Evolutionary conservation across 2,797 vertebrate genomes (phyloP), one percentile per base, ranked within the genome.

Genomic region (Lepilemur ruficaudatus): DNA sequence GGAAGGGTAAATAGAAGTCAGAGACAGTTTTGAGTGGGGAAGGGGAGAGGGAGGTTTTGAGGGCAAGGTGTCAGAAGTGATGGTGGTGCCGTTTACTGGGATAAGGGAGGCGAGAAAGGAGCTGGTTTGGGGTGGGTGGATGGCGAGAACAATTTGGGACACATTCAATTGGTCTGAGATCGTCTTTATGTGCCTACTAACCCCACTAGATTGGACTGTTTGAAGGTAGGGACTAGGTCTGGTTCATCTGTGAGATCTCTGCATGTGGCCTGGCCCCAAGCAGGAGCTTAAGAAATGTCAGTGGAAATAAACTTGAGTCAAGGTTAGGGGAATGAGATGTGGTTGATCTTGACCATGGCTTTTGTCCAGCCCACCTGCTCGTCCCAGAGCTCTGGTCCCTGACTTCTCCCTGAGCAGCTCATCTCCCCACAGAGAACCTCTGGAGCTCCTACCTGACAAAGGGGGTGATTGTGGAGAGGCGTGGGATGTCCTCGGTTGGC

Each of bases 391-490:
- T 59, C 83, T 61, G 61, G 23, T 4, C 12, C 25, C 38, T 23
- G 43, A 41, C 17, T 17, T 92, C 30, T 41, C 0, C 1, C 69
- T 95, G 80, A 96, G 35, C 48, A 22, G 41, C 57, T 28, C 35
- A 0, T 89, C 69, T 79, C 92, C 65, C 57, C n/a, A 0, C 98
- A 99, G 99, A 99, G 95, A 99, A 99, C 98, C 97, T 99, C 96
- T 99, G 99, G 99, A 99, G 99, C 89, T 99, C 79, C 18, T 99
- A 99, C 97, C 98, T 99, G 98, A 98, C 99, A 35, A 99, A 99
- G 91, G 99, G 99, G 0, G 98, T 99, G 96, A 98, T 99, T 28
- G 98, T 99, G 81, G 99, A 99, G 97, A 99, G 98, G 94, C 13
- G 0, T 0, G 85, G 98, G 12, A 83, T 99, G 98, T 57, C 97